phyloP scores from a whole-genome alignment of 2,113 vertebrate genomes.

The Notarius lentiginosus region DNA sequence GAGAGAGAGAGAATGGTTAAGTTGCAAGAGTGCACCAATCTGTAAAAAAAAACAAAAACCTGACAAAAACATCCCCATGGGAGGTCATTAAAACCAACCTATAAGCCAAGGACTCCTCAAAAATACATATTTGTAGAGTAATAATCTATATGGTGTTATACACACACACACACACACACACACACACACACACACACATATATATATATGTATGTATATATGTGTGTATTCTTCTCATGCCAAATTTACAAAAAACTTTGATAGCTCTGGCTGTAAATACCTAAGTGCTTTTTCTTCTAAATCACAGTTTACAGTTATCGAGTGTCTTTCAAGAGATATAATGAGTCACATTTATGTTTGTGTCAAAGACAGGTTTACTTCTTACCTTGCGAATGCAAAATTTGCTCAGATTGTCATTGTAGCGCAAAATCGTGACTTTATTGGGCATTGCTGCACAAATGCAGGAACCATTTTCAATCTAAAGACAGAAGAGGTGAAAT shows the following conservation, averaged over 20 bases:
- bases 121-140: background rate
- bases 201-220: no score
- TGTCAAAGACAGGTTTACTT: background rate
- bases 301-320: background rate
- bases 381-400: constrained; percentile 96
- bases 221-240: background rate
- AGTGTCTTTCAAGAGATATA: background rate
- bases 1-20: constrained; percentile 29
- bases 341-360: background rate
- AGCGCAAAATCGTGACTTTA: constrained; percentile 92
- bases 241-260: background rate
- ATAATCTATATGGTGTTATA: background rate
- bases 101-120: background rate
- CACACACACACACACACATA: no score
- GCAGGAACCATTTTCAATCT: constrained; percentile 93
- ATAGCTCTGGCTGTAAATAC: background rate
- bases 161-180: no score
- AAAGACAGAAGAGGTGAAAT: constrained; percentile 32
- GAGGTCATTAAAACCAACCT: constrained; percentile 3
- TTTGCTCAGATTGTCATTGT: constrained; percentile 94
- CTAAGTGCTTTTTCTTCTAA: background rate
- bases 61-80: background rate
- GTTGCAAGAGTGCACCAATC: background rate
- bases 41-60: background rate
- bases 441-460: constrained; percentile 96